These are phyloP conservation scores for Paragorgia papillata DNA, from an alignment of 92 coral and sea anemone species.

Conservation along the genomic window DNA sequence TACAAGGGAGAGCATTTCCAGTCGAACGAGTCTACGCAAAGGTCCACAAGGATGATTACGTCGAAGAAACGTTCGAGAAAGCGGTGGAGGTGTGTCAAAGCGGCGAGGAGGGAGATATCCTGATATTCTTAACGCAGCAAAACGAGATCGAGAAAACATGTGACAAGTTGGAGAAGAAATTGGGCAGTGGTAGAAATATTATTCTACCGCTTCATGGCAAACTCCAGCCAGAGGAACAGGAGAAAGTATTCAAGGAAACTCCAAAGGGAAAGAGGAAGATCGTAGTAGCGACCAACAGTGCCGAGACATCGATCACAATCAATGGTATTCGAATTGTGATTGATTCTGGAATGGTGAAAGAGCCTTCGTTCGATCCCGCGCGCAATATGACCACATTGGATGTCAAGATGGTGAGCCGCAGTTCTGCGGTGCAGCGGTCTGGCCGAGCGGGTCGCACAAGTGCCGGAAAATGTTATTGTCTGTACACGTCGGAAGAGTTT, in stretches of 20 bases:
- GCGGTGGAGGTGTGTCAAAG: conserved; percentile 68
- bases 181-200: conserved; percentile 20
- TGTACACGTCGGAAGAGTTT: conserved; percentile 77
- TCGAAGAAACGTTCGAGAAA: conserved; percentile 63
- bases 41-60: conserved; percentile 52
- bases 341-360: conserved; percentile 95
- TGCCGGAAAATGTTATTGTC: conserved; percentile 91
- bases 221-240: conserved; percentile 65
- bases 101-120: conserved; percentile 72
- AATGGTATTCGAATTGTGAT: conserved; percentile 89
- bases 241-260: conserved; percentile 5
- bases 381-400: conserved; percentile 84
- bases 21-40: conserved; percentile 72
- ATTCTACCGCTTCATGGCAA: conserved; percentile 94
- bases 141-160: conserved; percentile 88
- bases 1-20: conserved; percentile 89
- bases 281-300: conserved; percentile 92
- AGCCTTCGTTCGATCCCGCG: conserved; percentile 82
- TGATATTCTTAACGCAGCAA: conserved; percentile 89
- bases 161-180: conserved; percentile 46
- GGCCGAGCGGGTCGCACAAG: conserved; percentile 95
- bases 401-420: conserved; percentile 75
- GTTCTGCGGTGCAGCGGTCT: conserved; percentile 91
- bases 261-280: conserved; percentile 80
- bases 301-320: conserved; percentile 93